Conservation (phyloP, 2,797 vertebrate species). For the Podarcis lilfordi region DNA sequence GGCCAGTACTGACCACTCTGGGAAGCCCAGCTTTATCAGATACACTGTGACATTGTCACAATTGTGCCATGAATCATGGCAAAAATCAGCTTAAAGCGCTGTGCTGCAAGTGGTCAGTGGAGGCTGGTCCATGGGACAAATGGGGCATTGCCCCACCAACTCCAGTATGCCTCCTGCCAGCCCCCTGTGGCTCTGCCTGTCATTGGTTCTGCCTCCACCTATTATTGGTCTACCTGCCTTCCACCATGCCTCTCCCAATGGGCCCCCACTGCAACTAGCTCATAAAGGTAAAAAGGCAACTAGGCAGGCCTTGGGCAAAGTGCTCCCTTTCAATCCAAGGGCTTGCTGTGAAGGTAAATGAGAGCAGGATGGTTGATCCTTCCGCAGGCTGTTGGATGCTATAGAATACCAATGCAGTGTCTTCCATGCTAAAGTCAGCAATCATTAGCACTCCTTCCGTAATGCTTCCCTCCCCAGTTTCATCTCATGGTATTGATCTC, state of each 20-base stretch:
- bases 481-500: background rate
- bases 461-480: background rate
- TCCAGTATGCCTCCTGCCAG: too few species aligned
- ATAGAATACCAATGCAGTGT: background rate
- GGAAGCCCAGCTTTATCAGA: too few species aligned
- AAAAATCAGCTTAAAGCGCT: too few species aligned
- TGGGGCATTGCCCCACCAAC: too few species aligned
- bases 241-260: too few species aligned
- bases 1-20: too few species aligned
- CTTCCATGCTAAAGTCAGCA: background rate
- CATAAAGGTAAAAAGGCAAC: background rate
- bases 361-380: background rate
- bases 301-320: background rate
- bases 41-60: too few species aligned
- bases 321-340: background rate
- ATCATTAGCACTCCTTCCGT: background rate
- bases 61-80: background rate
- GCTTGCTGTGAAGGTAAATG: background rate
- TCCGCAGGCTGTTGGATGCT: background rate
- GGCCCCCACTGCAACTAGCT: background rate
- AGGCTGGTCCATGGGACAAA: too few species aligned
- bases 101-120: too few species aligned
- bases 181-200: too few species aligned
- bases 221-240: too few species aligned
- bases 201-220: too few species aligned